These are phyloP conservation scores for Engraulis encrasicolus DNA, from an alignment of 2,113 vertebrate species.

Conservation along the genomic window DNA sequence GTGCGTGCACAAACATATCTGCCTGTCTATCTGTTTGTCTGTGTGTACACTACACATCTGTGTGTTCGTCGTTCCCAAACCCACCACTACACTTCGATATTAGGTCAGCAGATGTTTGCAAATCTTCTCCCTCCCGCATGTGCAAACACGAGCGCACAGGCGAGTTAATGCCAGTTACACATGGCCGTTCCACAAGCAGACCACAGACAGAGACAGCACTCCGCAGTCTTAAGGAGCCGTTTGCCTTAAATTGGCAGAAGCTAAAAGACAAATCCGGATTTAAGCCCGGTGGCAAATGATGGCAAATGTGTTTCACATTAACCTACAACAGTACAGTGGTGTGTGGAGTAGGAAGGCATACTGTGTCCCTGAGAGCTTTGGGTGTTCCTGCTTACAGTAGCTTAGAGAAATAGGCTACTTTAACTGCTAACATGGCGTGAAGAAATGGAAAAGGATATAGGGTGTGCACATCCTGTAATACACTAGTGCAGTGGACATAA, in stretches of 20 bases:
- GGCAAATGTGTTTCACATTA: neutral
- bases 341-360: neutral
- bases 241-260: neutral
- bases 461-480: no score
- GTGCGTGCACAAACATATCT: no score
- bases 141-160: neutral
- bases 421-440: neutral
- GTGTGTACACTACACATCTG: no score
- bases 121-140: neutral
- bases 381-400: neutral
- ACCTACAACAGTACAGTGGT: neutral
- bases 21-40: no score
- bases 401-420: neutral
- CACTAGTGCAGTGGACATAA: no score
- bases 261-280: neutral
- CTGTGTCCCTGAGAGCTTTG: neutral
- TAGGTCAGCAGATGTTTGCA: conserved; percentile 5
- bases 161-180: neutral
- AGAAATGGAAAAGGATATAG: neutral
- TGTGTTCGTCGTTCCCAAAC: neutral
- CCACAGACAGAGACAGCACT: neutral
- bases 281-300: neutral
- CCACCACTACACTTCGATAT: neutral
- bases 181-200: neutral
- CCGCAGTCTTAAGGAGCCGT: neutral